Evolutionary conservation across 2,797 vertebrate genomes (phyloP).

Genomic region (Furcifer pardalis): DNA sequence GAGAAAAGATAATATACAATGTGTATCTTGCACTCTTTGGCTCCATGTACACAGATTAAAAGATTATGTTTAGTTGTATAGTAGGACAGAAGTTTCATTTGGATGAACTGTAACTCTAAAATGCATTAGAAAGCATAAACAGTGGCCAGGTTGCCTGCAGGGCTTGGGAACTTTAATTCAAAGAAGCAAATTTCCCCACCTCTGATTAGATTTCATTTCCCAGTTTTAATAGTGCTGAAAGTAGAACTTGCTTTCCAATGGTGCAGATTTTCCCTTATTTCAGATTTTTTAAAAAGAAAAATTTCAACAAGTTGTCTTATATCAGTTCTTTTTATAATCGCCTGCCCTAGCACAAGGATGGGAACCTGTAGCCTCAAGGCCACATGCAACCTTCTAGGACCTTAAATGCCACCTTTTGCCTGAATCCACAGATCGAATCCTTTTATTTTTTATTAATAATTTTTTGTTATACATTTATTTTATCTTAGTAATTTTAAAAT

Average conservation of each 20-base stretch:
- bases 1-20: no score
- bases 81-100: neutral
- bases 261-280: neutral
- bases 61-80: neutral
- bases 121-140: neutral
- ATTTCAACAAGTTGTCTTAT: neutral
- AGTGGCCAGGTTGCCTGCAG: neutral
- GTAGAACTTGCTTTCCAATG: neutral
- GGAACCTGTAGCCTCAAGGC: no score
- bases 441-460: no score
- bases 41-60: neutral
- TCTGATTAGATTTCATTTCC: neutral
- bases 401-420: no score
- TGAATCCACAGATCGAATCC: no score
- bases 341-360: no score
- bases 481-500: no score
- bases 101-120: no score
- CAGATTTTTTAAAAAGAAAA: neutral
- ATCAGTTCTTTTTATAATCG: neutral
- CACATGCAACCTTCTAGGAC: no score
- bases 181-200: neutral
- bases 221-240: neutral
- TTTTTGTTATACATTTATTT: no score
- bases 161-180: neutral
- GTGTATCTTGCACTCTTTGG: neutral